A percentile compares a stretch with the other conserved stretches of the same genome.
phyloP scores from a whole-genome alignment of 2,888 invertebrate genomes.

The Eugnorisma glareosa region DNA sequence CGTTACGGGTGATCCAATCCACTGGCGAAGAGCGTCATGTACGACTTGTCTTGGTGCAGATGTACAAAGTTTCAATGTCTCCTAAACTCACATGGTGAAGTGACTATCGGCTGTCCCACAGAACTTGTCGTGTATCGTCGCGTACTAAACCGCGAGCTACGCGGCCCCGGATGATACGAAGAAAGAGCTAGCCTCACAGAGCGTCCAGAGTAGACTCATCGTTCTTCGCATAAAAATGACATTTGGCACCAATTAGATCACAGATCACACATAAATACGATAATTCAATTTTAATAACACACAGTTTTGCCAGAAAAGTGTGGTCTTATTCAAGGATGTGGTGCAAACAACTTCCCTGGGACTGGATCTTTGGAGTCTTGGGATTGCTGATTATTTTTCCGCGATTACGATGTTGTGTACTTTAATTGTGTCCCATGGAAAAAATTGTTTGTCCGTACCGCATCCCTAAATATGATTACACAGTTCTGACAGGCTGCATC shows the following conservation, averaged over 20 bases:
- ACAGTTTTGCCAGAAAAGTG: background rate
- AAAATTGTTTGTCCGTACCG: background rate
- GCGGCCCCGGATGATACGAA: background rate
- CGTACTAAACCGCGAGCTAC: background rate
- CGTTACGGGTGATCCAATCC: constrained; percentile 11
- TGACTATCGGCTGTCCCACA: constrained; percentile 1
- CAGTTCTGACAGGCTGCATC: background rate
- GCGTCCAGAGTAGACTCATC: background rate
- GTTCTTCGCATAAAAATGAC: background rate
- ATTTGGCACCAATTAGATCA: background rate
- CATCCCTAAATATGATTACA: background rate
- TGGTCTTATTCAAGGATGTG: background rate
- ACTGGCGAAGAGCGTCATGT: constrained; percentile 23
- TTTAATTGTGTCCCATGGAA: background rate
- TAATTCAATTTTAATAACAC: background rate
- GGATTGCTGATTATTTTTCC: background rate
- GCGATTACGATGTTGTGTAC: background rate
- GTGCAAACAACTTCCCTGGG: background rate
- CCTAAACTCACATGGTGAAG: background rate
- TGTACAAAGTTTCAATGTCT: background rate
- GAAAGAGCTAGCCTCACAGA: constrained; percentile 17
- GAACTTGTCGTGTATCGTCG: constrained; percentile 11
- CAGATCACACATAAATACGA: background rate
- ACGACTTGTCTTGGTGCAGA: constrained; percentile 1
- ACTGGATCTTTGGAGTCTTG: background rate